Evolutionary conservation across 37 sponge, comb jelly and placozoan genomes (phyloP).

Genomic region (Eunapius fragilis): DNA sequence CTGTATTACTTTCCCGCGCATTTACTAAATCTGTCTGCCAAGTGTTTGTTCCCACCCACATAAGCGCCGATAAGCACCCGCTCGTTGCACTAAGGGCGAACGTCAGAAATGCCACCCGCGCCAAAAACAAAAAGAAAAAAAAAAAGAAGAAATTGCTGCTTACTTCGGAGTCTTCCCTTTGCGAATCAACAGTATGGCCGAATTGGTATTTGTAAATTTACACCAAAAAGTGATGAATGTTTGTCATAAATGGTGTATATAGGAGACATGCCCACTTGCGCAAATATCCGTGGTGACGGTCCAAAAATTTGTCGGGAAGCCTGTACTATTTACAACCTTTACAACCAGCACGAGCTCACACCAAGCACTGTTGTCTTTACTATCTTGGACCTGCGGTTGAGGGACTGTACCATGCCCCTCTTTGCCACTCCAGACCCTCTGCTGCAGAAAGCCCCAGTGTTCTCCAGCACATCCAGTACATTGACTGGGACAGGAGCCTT

Average conservation of each 20-base stretch:
- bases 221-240: background rate
- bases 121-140: background rate
- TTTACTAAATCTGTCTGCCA: background rate
- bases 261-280: background rate
- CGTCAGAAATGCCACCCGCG: background rate
- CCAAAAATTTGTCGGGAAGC: background rate
- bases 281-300: background rate
- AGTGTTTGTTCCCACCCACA: background rate
- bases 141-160: background rate
- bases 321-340: background rate
- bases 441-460: background rate
- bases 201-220: background rate
- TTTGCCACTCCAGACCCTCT: background rate
- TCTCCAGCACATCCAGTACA: slow-evolving; percentile 33
- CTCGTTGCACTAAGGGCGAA: background rate
- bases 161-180: background rate
- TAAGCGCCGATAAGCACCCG: background rate
- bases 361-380: background rate
- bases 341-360: background rate
- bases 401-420: background rate
- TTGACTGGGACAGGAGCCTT: slow-evolving; percentile 23
- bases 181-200: background rate
- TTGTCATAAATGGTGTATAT: background rate
- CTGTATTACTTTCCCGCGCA: background rate
- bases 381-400: background rate